These are phyloP conservation scores for Trachurus trachurus DNA, from an alignment of 2,797 vertebrate genomes.

Conservation along the genomic window DNA sequence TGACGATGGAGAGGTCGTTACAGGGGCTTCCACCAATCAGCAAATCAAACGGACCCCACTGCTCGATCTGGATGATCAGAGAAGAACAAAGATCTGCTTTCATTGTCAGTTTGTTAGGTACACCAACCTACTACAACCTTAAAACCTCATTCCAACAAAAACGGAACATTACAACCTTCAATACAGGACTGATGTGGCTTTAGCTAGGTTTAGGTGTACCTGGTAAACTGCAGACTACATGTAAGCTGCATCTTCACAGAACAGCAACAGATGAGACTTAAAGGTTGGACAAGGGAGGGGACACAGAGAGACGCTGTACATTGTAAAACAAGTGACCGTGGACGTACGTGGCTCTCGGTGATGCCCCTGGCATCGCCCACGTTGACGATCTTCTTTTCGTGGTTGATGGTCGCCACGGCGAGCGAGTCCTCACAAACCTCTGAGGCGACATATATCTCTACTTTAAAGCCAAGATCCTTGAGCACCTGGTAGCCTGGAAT, in stretches of 20 bases:
- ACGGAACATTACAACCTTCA: background rate
- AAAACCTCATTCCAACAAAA: too few species aligned
- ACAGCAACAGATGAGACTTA: background rate
- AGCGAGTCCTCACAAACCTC: slow-evolving; percentile 93
- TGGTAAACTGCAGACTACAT: background rate
- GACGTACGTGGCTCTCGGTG: slow-evolving; percentile 88
- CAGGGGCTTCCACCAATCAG: slow-evolving; percentile 96
- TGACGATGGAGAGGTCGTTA: slow-evolving; percentile 93
- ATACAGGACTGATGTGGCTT: background rate
- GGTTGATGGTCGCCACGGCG: slow-evolving; percentile 84
- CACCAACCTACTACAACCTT: background rate
- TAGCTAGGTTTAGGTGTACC: background rate
- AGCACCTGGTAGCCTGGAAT: slow-evolving; percentile 91
- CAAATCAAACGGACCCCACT: slow-evolving; percentile 95
- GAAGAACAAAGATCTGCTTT: background rate
- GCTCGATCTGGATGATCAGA: slow-evolving; percentile 82
- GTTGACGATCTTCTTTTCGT: slow-evolving; percentile 89
- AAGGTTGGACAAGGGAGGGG: background rate
- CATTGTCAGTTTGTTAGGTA: background rate
- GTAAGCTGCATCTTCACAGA: background rate
- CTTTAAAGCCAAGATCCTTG: slow-evolving; percentile 93
- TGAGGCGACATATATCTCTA: slow-evolving; percentile 92
- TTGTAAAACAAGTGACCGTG: background rate
- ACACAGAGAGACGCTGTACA: background rate
- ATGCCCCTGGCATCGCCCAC: slow-evolving; percentile 88